Conservation (phyloP, 2,888 invertebrate species). For the Eupithecia subumbrata region DNA sequence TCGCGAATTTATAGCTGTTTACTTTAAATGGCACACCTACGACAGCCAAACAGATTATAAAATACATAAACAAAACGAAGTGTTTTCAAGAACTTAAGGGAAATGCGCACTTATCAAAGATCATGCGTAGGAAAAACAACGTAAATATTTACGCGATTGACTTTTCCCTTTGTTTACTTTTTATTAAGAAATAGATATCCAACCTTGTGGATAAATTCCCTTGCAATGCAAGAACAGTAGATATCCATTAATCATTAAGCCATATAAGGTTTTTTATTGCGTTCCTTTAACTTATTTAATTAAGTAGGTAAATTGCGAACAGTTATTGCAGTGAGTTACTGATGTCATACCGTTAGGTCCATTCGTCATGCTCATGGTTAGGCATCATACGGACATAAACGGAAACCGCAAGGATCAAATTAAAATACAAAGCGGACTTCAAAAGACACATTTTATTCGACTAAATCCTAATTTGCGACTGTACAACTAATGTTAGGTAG, state of each 20-base stretch:
- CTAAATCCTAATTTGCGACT: background rate
- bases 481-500: background rate
- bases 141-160: slow-evolving; percentile 22
- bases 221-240: background rate
- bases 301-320: background rate
- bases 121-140: slow-evolving; percentile 18
- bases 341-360: slow-evolving; percentile 11
- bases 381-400: background rate
- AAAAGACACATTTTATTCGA: background rate
- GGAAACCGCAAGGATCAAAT: slow-evolving; percentile 7
- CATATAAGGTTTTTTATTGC: slow-evolving; percentile 1
- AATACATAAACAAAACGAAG: slow-evolving; percentile 13
- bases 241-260: background rate
- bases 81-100: slow-evolving; percentile 16
- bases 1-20: slow-evolving; percentile 1
- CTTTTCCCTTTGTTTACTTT: slow-evolving; percentile 11
- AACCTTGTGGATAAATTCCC: background rate
- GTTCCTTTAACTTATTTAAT: background rate
- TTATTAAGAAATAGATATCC: background rate
- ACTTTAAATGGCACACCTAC: slow-evolving; percentile 3
- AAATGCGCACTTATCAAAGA: slow-evolving; percentile 23
- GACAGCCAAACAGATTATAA: background rate
- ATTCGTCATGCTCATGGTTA: slow-evolving; percentile 1
- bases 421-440: background rate
- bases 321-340: slow-evolving; percentile 7